Evolutionary conservation across 2,888 invertebrate species (phyloP), one percentile per base, ranked within the genome.

Genomic region (Teleogryllus oceanicus): DNA sequence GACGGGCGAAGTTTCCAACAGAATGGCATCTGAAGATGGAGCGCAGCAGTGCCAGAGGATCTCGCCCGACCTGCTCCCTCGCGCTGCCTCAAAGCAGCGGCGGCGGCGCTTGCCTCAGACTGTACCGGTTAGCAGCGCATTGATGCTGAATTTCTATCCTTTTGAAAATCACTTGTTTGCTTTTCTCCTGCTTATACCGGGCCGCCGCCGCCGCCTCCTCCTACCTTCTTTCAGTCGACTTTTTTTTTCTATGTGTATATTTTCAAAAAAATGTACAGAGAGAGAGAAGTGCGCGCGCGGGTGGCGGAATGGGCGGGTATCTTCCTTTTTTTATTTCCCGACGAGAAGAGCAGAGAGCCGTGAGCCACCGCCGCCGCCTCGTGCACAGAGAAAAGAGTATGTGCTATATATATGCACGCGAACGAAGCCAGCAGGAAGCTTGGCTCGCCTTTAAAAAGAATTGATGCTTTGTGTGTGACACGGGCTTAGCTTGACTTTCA

Each of bases 391-490:
- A n/a, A 62, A 62, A 62, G 62, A 62, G 62, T 62, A 62, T 18
- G 62, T 62, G 62, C 62, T 62, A n/a, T 62, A 62, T 62, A 62
- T 62, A 62, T 62, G n/a, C 62, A 62, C 62, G n/a, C 62, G n/a
- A 13, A 62, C 62, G n/a, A 13, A 13, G n/a, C 62, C 62, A 62
- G 62, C 62, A 62, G 62, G 37, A 62, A 62, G 62, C 62, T 37
- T 37, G 37, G 37, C 62, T 62, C n/a, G 62, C 62, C 21, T 50
- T 77, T 78, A 74, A 80, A 78, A 78, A 78, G 78, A 80, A 80
- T 80, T 80, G 80, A 80, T 80, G 78, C 78, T 78, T 74, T 80
- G 76, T 78, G 80, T 80, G 49, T 18, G 49, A 75, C 49, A 13
- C 77, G 76, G 20, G 76, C 76, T 76, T 21, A 62, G 62, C 16